Percentiles rank a stretch among this genome's conserved stretches.
Evolutionary conservation across 2,888 invertebrate genomes (phyloP).

Genomic region (Drosophila siamana): DNA sequence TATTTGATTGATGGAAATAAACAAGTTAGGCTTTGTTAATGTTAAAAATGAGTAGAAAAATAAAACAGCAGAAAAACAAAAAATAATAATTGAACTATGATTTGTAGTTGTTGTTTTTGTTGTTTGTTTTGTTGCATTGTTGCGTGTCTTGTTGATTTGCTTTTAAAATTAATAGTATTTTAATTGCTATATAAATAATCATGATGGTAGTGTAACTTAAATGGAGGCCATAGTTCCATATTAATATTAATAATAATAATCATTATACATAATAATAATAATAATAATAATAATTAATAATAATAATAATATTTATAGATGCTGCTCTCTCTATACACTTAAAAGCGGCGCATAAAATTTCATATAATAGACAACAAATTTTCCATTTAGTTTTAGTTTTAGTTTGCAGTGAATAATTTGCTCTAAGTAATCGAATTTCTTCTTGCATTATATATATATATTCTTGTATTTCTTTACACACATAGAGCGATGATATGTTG

Average conservation of each 20-base stretch:
- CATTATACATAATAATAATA: conserved; percentile 31
- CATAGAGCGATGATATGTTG: conserved; percentile 62
- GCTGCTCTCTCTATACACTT: conserved; percentile 53
- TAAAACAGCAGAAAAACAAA: conserved; percentile 9
- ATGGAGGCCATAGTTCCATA: conserved; percentile 28
- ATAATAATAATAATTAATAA: conserved; percentile 30
- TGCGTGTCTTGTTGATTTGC: conserved; percentile 68
- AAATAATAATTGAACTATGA: conserved; percentile 65
- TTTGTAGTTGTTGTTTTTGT: conserved; percentile 52
- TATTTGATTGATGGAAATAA: conserved; percentile 36
- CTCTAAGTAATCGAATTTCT: conserved; percentile 57
- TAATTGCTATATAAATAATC: conserved; percentile 54
- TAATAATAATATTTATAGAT: conserved; percentile 38
- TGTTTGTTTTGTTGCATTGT: conserved; percentile 68
- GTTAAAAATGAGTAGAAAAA: conserved; percentile 21
- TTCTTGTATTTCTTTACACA: conserved; percentile 34
- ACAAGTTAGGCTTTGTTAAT: not conserved
- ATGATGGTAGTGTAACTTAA: conserved; percentile 48
- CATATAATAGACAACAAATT: conserved; percentile 75
- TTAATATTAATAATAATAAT: conserved; percentile 14
- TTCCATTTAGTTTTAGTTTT: conserved; percentile 26
- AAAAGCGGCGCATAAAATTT: conserved; percentile 68
- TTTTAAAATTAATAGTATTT: conserved; percentile 48
- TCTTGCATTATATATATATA: conserved; percentile 24
- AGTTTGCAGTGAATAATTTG: conserved; percentile 53